Base-by-base conservation (phyloP, 2,113 vertebrate species). In the Pyxicephalus adspersus region DNA sequence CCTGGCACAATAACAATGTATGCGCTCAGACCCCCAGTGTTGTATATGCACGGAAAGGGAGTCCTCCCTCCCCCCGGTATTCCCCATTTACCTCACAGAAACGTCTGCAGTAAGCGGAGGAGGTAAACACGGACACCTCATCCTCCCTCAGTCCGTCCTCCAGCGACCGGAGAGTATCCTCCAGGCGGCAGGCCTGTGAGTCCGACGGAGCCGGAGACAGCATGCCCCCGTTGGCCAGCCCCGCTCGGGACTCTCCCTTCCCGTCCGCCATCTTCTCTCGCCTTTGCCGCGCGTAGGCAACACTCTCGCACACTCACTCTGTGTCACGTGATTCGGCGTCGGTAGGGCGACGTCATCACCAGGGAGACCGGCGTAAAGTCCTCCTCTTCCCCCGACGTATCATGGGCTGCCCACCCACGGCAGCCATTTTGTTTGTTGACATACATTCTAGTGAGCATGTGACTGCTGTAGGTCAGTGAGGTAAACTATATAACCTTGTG, bases 221-320 rank as follows among this genome's bases (percentile, higher is more conserved):
- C 45, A 3, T 58, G 7, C 23, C 61, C n/a, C 60, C 61, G 31
- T 63, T 75, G 18, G 50, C 52, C 22, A 66, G 80, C 71, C 80
- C 70, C 70, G 71, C 51, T 82, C 80, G 70, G 80, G 80, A 82
- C 70, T 82, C 80, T 82, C 80, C 80, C 80, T 82, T 82, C 80
- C 80, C 80, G 80, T 82, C 80, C 80, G 80, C 80, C 80, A 82
- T 82, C 80, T 82, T 82, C 80, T 75, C 80, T 66, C 50, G 80
- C 80, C 80, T 74, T 82, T 82, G 80, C 80, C 80, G 80, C 80
- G 80, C 80, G 80, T 82, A 82, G 80, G 80, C 80, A 74, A 82
- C 50, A 81, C 79, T 26, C 74, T 64, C 79, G 50, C 79, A 81
- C 79, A 80, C 77, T 72, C 79, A 74, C 79, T 81, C 58, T 20